Base-by-base conservation (phyloP, 2,888 invertebrate species). In the Thereva unica region DNA sequence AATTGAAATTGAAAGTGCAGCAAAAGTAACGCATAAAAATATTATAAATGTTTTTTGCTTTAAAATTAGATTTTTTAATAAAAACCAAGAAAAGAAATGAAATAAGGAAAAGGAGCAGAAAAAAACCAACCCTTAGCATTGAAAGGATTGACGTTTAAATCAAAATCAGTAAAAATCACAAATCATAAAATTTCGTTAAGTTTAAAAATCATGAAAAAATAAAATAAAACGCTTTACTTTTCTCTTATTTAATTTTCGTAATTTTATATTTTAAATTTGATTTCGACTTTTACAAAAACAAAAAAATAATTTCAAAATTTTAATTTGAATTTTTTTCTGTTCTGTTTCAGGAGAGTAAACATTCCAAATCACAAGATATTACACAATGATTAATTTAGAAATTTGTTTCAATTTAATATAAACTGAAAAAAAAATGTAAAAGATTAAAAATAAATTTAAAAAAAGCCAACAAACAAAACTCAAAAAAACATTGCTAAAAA, bases 321-420 rank as follows among this genome's bases (percentile, higher is more conserved):
- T 40, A 40, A 4, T 40, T 10, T 61, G 49, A 23, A 41, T 64
- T 61, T 53, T 63, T 54, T 67, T 66, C 53, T 64, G 10, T 65
- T 54, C 67, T 56, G 53, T 72, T 72, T 70, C 69, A 72, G 72
- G 72, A 73, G 53, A 73, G 71, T 69, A 73, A 68, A 72, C 72
- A 73, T 72, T 73, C 72, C 72, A 73, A 69, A 69, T 70, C 69
- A 68, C 69, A 72, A 72, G 72, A 72, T 71, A 71, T 70, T 66
- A 69, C 71, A 71, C 71, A 72, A 72, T 71, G 72, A 69, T 66
- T 55, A 35, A n/a, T 44, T n/a, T 35, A 52, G 38, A 50, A 50
- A 50, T 7, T 35, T 35, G 4, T 50, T 50, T 9, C 9, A 10
- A 52, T 44, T 44, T 8, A 7, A 42, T 42, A 7, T 42, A 35